Percentiles rank a stretch among this genome's conserved stretches.
Evolutionary conservation across 2,113 vertebrate species (phyloP).

Genomic region (Rhea americana): DNA sequence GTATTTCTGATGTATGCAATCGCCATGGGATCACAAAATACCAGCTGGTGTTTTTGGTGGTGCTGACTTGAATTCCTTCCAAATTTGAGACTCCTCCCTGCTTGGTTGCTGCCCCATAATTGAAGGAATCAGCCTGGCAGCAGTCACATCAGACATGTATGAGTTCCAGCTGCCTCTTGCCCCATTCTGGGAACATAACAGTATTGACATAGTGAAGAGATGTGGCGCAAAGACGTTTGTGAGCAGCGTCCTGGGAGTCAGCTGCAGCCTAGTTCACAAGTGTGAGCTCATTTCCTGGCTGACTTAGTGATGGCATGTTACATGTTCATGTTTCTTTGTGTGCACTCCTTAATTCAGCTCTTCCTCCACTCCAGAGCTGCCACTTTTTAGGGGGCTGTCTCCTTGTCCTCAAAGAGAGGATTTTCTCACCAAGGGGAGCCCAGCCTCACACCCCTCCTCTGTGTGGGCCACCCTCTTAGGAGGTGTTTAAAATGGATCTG

Average conservation of each 20-base stretch:
- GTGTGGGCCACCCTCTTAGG: not conserved
- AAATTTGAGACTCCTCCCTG: not conserved
- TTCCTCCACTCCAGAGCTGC: not conserved
- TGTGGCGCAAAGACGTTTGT: not conserved
- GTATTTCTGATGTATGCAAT: not conserved
- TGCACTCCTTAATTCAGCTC: not conserved
- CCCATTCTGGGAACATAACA: accelerated
- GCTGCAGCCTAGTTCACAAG: not conserved
- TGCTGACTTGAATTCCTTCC: not conserved
- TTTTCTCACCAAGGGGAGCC: not conserved
- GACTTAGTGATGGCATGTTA: accelerated
- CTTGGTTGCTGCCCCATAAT: not conserved
- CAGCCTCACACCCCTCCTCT: not conserved
- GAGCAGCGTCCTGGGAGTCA: not conserved
- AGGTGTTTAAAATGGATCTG: not conserved
- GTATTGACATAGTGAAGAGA: accelerated
- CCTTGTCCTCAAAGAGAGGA: not conserved
- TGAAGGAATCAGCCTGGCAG: not conserved
- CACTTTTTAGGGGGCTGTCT: accelerated
- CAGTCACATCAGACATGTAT: not conserved
- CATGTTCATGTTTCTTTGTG: not conserved
- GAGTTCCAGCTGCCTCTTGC: not conserved
- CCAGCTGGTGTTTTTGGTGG: not conserved
- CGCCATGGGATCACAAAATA: not conserved
- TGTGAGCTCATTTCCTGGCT: not conserved